Base-by-base conservation (phyloP, 53 echinoderm and acorn worm species). In the Stichopus horrens region DNA sequence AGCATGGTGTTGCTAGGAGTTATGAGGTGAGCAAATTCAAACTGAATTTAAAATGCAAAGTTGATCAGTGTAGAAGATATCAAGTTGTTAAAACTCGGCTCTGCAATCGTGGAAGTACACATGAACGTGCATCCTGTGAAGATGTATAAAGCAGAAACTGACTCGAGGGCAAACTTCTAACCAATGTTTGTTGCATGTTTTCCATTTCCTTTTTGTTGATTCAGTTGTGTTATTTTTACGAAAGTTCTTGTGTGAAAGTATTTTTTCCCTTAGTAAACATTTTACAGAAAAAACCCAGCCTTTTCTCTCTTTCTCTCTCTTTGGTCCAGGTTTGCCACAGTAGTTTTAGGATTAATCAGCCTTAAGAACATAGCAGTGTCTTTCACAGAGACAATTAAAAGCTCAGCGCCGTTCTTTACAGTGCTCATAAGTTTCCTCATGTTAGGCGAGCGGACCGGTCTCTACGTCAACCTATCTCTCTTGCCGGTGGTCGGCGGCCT, bases 381-480 rank as follows among this genome's bases (percentile, higher is more conserved):
- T 53, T 98, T 98, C 89, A 98, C 98, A 8, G 98, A 98, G 86
- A 98, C 98, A 0, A 98, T 98, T 57, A 98, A 98, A 76, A 98
- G 98, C 84, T 95, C 98, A 4, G 98, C 98, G 8, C 98, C 98
- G 0, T 93, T 98, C 63, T 98, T 98, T 86, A 98, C 98, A 4
- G 98, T 98, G 16, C 76, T 98, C 23, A 94, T 98, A 75, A 94
- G 95, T 4, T 73, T 93, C 59, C 23, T 94, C 6, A 95, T 98
- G 76, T 84, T 98, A 53, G 91, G 93, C 0, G 98, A 98, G 78
- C 82, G 88, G 58, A 98, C 98, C 7, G 98, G 98, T 5, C n/a
- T 95, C 1, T 95, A 92, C 90, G 95, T 98, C 11, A 98, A 98
- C 58, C 77, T 98, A 54, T 92, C 98, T 0, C 68, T 98, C 23